phyloP scores from a whole-genome alignment of 2,113 vertebrate species.

The Datnioides undecimradiatus region DNA sequence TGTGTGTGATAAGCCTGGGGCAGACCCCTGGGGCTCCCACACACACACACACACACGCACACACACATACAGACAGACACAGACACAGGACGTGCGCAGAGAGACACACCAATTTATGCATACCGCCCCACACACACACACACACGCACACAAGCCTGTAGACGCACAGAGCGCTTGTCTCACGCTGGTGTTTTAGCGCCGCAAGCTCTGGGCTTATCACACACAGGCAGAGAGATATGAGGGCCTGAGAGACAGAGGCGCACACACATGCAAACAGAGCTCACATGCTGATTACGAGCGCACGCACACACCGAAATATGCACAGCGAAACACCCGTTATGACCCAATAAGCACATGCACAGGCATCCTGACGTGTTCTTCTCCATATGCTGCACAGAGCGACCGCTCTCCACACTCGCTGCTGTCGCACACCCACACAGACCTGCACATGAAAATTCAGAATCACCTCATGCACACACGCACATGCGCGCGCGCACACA shows the following conservation, averaged over 20 bases:
- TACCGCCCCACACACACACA: constrained; percentile 34
- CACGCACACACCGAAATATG: constrained; percentile 21
- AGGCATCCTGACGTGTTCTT: constrained; percentile 60
- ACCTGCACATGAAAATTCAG: constrained; percentile 58
- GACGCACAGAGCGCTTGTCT: constrained; percentile 75
- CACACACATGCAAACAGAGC: constrained; percentile 12
- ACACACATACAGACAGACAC: constrained; percentile 31
- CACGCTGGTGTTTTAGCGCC: constrained; percentile 80
- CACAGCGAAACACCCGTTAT: constrained; percentile 56
- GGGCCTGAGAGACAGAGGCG: constrained; percentile 66
- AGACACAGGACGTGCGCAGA: constrained; percentile 33
- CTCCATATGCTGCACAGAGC: constrained; percentile 65
- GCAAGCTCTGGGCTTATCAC: constrained; percentile 80
- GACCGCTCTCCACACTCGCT: constrained; percentile 21
- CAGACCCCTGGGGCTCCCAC: constrained; percentile 80
- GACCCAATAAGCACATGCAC: constrained; percentile 72
- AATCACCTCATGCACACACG: constrained; percentile 9
- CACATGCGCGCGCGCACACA: not conserved
- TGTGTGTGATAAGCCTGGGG: constrained; percentile 85
- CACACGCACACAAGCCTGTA: constrained; percentile 58
- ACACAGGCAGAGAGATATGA: constrained; percentile 80
- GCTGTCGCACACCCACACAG: constrained; percentile 61
- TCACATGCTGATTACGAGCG: constrained; percentile 55
- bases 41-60: constrained; percentile 49
- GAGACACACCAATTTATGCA: constrained; percentile 74